Base-by-base conservation (phyloP, 1,140 invertebrate species). In the Drosophila ogumai region DNA sequence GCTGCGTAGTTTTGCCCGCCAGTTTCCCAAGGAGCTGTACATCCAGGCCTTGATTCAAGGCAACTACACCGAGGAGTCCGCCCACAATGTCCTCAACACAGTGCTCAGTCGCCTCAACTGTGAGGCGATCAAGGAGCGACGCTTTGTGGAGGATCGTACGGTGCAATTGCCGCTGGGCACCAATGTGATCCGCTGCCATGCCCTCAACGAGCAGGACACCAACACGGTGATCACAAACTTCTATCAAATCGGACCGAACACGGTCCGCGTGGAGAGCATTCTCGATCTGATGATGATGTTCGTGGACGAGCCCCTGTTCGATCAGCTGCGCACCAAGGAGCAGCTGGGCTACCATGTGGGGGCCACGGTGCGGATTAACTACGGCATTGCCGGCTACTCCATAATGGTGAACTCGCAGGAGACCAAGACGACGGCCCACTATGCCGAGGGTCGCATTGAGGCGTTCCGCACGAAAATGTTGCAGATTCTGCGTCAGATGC, bases 221-320 rank as follows among this genome's bases (percentile, higher is more conserved):
- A 99, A 98, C 93, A 98, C 97, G 9, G 95, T 97, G 44, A 95
- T 98, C 28, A 96, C 95, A 15, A 97, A 98, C 92, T 98, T 98
- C 92, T 99, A 98, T 93, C 98, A 99, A 92, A 95, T 94, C 10
- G 96, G 95, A 4, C 92, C 93, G 0, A 93, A 94, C 49, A 94
- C 94, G 3, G 94, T 96, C 1, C 93, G 94, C 40, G 93, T 95
- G 31, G 94, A 94, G 49, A 96, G 96, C 73, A 94, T 97, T 0
- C 93, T 98, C 0, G 96, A 98, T 92, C 91, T 98, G 9, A 91
- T 99, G 52, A 95, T 95, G 92, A 94, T 96, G 94, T 92, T 96
- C 44, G 96, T 97, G 93, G 95, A 97, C 88, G 98, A 99, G 93
- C 97, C 97, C 0, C 93, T 98, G 44, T 99, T 98, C 93, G 95